These are phyloP conservation scores for Acyrthosiphon pisum DNA, from an alignment of 1,140 invertebrate genomes.

Conservation along the genomic window DNA sequence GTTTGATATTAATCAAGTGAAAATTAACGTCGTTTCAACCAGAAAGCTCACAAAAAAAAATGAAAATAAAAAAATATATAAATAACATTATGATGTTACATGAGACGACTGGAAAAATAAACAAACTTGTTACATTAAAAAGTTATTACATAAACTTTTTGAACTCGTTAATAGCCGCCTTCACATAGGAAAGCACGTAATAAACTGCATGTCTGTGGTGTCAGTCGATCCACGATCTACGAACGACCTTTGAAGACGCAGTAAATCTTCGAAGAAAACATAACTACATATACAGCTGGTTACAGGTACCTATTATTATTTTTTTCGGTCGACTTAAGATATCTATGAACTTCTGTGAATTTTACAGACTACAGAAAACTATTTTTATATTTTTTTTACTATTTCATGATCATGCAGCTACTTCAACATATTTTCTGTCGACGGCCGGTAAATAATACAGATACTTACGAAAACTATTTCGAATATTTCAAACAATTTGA, in stretches of 20 bases:
- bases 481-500: no score
- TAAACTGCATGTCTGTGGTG: not conserved
- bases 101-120: not conserved
- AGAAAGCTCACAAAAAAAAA: not conserved
- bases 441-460: not conserved
- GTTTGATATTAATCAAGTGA: conserved; percentile 15
- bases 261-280: not conserved
- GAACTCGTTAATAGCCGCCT: not conserved
- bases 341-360: not conserved
- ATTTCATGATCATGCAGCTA: not conserved
- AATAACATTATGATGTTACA: not conserved
- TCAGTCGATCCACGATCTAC: not conserved
- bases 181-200: not conserved
- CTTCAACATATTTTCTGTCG: not conserved
- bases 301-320: not conserved
- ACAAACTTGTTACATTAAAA: conserved; percentile 34
- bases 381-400: not conserved
- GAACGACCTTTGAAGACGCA: not conserved
- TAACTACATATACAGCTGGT: not conserved
- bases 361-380: not conserved
- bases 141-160: conserved; percentile 37
- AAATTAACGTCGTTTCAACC: not conserved
- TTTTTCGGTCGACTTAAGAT: not conserved
- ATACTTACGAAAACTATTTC: no score
- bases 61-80: not conserved